Evolutionary conservation across 2,797 vertebrate species (phyloP), one percentile per base, ranked within the genome.

Genomic region (Sebastes iracundus): DNA sequence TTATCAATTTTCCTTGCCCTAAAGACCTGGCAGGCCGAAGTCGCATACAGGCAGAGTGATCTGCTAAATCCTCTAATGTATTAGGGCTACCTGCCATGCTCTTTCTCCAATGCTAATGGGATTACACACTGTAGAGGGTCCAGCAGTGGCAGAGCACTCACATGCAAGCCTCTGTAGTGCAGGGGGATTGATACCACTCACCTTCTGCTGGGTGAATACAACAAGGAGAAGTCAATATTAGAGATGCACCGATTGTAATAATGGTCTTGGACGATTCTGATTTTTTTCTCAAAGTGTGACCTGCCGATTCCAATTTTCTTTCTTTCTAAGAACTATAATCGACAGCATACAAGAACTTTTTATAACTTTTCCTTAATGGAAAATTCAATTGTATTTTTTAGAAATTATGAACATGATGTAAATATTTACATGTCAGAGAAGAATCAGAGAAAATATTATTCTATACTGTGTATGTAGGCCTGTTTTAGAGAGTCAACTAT

Each of bases 31-130:
- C 75, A 79, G 78, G 64, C 65, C 1, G 2, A 52, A 71, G 63
- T 65, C 9, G 23, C 63, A 59, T 64, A 77, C 71, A 82, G 69
- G 72, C 77, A 73, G 75, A 83, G 69, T 88, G 77, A 85, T 86
- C 65, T 67, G 80, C 75, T 90, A 86, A 90, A 92, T 86, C 85
- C 87, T 87, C 35, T 72, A 75, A 86, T 87, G 67, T 82, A 87
- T 91, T 85, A 84, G 63, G 68, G 56, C 58, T 77, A 66, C 70
- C 53, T 84, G 85, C 70, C 72, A 78, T 84, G 87, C 83, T 79
- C 75, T 84, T 84, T 83, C 72, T 82, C 87, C 64, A 81, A 22
- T 62, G 67, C 74, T 88, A 90, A 92, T 90, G 68, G 82, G 89
- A 91, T 92, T 94, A 90, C 65, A 69, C 65, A 79, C 77, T 82